phyloP scores from a whole-genome alignment of 1,140 invertebrate species.

The Bemisia tabaci region DNA sequence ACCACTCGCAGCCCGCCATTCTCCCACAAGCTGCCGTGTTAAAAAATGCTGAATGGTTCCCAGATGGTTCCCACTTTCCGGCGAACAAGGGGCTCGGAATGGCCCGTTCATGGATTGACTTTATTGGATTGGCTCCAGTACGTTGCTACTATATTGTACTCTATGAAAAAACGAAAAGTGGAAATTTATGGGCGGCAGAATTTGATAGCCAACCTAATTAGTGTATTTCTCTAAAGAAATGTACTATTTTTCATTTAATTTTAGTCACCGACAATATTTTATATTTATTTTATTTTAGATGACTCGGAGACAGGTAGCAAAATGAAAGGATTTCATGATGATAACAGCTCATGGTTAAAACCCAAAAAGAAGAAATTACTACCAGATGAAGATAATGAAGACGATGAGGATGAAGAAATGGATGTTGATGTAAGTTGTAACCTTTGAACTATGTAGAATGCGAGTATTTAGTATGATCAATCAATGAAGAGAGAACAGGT shows the following conservation, averaged over 20 bases:
- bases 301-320: conserved; percentile 10
- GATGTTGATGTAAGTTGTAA: conserved; percentile 1
- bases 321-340: conserved; percentile 44
- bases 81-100: too few relatives aligned
- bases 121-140: too few relatives aligned
- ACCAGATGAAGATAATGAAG: conserved; percentile 15
- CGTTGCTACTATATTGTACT: too few relatives aligned
- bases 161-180: background rate
- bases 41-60: too few relatives aligned
- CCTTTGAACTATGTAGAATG: conserved; percentile 6
- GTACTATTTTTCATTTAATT: background rate
- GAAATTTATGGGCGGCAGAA: conserved; percentile 6
- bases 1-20: too few relatives aligned
- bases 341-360: conserved; percentile 53
- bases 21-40: too few relatives aligned
- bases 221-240: background rate
- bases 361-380: conserved; percentile 33
- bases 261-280: background rate
- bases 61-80: too few relatives aligned
- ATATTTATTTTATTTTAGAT: conserved; percentile 2
- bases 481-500: conserved; percentile 12
- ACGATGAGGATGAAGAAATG: conserved; percentile 18
- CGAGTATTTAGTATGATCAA: conserved; percentile 7
- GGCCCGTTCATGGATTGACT: too few relatives aligned
- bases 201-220: background rate